Conservation (phyloP, 2,113 vertebrate genomes). For the Lepus timidus region DNA sequence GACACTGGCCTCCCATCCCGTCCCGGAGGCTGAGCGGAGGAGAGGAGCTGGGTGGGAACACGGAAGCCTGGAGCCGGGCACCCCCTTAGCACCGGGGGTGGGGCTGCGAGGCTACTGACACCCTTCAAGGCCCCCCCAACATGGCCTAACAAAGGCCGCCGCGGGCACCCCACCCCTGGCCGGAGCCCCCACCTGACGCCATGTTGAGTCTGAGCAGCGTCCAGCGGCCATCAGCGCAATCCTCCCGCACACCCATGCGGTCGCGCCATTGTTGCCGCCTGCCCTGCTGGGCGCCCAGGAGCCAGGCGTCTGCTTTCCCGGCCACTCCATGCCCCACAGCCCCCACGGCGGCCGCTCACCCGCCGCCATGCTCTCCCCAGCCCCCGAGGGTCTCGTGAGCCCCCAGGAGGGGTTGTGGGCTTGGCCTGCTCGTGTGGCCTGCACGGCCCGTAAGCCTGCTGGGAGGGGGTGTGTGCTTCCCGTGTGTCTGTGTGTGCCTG, state of each 20-base stretch:
- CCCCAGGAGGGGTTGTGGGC: too few relatives aligned
- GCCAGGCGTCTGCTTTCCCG: constrained; percentile 87
- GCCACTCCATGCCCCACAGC: constrained; percentile 82
- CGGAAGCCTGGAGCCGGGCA: fast-evolving
- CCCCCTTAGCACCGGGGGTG: not conserved
- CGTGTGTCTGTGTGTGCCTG: too few relatives aligned
- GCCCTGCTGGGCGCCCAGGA: constrained; percentile 94
- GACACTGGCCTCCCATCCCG: too few relatives aligned
- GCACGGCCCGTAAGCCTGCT: too few relatives aligned
- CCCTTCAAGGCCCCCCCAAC: not conserved
- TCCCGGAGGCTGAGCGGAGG: not conserved
- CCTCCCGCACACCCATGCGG: constrained; percentile 89
- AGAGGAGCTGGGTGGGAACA: not conserved
- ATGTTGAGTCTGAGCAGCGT: constrained; percentile 82
- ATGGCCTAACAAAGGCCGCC: too few relatives aligned
- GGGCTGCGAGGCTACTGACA: not conserved
- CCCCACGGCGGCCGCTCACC: constrained; percentile 75
- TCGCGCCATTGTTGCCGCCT: constrained; percentile 94
- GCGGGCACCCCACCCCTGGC: too few relatives aligned
- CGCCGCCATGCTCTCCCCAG: not conserved
- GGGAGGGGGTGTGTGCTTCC: too few relatives aligned
- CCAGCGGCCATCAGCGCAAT: constrained; percentile 87
- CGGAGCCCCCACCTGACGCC: too few relatives aligned
- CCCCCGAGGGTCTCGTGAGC: fast-evolving
- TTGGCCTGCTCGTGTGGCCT: fast-evolving